A percentile compares a stretch with the other conserved stretches of the same genome.
Evolutionary conservation across 2,888 invertebrate species (phyloP).

Genomic region (Drosophila kuntzei): DNA sequence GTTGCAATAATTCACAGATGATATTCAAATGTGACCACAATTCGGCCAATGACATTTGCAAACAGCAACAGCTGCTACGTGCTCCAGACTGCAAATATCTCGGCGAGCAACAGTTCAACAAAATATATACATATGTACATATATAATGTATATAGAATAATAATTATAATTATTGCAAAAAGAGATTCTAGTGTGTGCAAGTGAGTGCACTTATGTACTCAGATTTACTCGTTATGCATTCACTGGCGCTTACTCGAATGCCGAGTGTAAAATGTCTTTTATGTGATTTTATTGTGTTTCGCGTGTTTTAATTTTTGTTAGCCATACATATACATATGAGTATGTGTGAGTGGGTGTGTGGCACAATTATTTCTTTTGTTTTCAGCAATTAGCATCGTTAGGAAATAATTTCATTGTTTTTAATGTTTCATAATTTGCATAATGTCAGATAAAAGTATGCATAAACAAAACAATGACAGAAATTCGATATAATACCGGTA

Average conservation of each 20-base stretch:
- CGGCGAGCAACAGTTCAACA: slow-evolving; percentile 18
- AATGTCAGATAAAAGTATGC: slow-evolving; percentile 28
- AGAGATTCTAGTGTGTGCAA: slow-evolving; percentile 17
- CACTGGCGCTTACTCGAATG: slow-evolving; percentile 9
- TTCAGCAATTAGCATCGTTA: slow-evolving; percentile 38
- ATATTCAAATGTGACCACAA: slow-evolving; percentile 30
- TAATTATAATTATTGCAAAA: slow-evolving; percentile 24
- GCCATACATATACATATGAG: slow-evolving; percentile 2
- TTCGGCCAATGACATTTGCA: slow-evolving; percentile 27
- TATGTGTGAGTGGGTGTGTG: slow-evolving; percentile 17
- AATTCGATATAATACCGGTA: slow-evolving; percentile 6
- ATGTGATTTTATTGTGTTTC: slow-evolving; percentile 62
- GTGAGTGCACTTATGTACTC: slow-evolving; percentile 25
- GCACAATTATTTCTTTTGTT: slow-evolving; percentile 44
- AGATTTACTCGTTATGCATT: slow-evolving; percentile 42
- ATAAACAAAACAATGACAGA: slow-evolving; percentile 6
- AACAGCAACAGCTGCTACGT: slow-evolving; percentile 39
- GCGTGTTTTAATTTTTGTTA: slow-evolving; percentile 4
- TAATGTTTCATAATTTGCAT: slow-evolving; percentile 40
- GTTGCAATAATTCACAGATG: slow-evolving; percentile 16
- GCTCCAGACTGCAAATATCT: slow-evolving; percentile 33
- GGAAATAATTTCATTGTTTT: slow-evolving; percentile 45
- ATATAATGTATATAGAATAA: slow-evolving; percentile 15
- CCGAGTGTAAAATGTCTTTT: slow-evolving; percentile 56
- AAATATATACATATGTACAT: slow-evolving; percentile 9